Evolutionary conservation across 2,888 invertebrate species (phyloP).

Genomic region (Hypsopygia costalis): DNA sequence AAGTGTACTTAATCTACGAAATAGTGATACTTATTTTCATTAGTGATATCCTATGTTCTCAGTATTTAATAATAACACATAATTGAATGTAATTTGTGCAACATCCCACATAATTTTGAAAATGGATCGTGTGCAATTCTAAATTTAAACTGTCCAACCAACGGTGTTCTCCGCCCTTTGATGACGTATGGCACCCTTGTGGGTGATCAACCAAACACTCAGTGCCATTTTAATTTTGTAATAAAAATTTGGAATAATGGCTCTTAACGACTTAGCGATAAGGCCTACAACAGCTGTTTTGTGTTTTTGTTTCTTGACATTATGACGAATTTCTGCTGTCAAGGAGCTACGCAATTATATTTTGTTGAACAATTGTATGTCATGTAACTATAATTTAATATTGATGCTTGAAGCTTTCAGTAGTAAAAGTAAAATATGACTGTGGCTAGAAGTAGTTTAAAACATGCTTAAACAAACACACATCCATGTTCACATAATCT

Average conservation of each 20-base stretch:
- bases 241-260: slow-evolving; percentile 4
- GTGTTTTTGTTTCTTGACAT: slow-evolving; percentile 17
- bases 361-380: slow-evolving; percentile 34
- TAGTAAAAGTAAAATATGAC: too few species aligned
- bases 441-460: too few species aligned
- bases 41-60: too few species aligned
- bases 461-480: too few species aligned
- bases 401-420: too few species aligned
- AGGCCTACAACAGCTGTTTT: background rate
- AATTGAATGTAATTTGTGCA: too few species aligned
- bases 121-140: slow-evolving; percentile 53
- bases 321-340: slow-evolving; percentile 44
- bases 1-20: too few species aligned
- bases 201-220: slow-evolving; percentile 53
- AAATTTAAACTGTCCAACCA: slow-evolving; percentile 70
- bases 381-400: too few species aligned
- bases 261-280: slow-evolving; percentile 4
- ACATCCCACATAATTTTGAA: slow-evolving; percentile 34
- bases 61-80: too few species aligned
- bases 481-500: too few species aligned
- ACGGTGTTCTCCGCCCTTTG: slow-evolving; percentile 34
- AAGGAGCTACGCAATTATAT: slow-evolving; percentile 37
- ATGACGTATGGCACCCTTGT: slow-evolving; percentile 66
- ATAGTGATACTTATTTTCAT: too few species aligned
- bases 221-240: slow-evolving; percentile 16